Percentiles rank a stretch among this genome's conserved stretches.
Evolutionary conservation across 2,888 invertebrate species (phyloP).

Genomic region (Phortica magna): DNA sequence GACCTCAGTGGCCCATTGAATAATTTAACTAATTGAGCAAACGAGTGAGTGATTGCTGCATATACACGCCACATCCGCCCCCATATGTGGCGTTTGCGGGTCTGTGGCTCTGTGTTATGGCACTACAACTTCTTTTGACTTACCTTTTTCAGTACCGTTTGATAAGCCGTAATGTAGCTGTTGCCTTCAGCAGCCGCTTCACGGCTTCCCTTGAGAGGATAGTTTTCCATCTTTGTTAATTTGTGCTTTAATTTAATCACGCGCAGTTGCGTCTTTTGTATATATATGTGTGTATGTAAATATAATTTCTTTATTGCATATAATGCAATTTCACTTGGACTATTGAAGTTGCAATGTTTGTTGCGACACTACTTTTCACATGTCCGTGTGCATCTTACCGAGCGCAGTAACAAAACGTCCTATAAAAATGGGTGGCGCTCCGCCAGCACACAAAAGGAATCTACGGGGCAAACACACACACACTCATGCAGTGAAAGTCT

Average conservation of each 20-base stretch:
- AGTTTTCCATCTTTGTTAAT: constrained; percentile 82
- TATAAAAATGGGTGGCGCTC: no score
- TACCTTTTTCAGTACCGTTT: constrained; percentile 83
- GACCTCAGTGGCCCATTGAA: background rate
- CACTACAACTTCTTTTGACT: constrained; percentile 46
- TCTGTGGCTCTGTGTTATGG: background rate
- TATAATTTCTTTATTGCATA: background rate
- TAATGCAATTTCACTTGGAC: background rate
- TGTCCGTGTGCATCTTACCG: no score
- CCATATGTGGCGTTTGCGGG: constrained; percentile 1
- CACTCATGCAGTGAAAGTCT: no score
- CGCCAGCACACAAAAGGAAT: no score
- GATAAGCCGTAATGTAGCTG: constrained; percentile 80
- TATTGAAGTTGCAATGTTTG: background rate
- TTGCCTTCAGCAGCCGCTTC: constrained; percentile 79
- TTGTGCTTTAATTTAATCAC: constrained; percentile 29
- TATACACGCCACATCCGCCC: constrained; percentile 18
- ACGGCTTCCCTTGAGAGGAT: constrained; percentile 82
- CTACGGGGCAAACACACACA: no score
- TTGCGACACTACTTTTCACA: no score
- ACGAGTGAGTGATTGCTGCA: background rate
- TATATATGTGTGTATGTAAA: constrained; percentile 48
- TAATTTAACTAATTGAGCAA: constrained; percentile 22
- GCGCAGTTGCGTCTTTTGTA: constrained; percentile 31
- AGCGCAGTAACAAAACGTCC: no score